These are phyloP conservation scores for Elysia crispata DNA, from an alignment of 2,888 invertebrate genomes.

Conservation along the genomic window DNA sequence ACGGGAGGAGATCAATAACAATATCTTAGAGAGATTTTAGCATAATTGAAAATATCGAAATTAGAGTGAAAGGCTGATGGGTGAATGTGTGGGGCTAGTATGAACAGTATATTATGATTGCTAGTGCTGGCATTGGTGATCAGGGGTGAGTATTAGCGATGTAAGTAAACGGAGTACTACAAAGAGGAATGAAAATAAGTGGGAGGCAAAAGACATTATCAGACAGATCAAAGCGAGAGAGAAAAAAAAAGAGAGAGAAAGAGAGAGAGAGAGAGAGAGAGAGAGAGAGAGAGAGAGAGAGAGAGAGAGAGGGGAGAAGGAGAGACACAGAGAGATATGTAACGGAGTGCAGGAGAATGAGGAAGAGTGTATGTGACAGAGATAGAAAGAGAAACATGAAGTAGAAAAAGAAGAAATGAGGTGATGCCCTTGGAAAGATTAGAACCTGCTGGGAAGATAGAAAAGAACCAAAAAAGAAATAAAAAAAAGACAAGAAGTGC, in stretches of 20 bases:
- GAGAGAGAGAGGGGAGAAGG: neutral
- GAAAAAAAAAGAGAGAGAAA: neutral
- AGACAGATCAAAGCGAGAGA: slow-evolving; percentile 2
- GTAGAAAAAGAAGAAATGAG: neutral
- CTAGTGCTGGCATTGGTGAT: no score
- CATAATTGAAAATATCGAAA: no score
- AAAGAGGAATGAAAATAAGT: slow-evolving; percentile 13
- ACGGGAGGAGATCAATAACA: no score
- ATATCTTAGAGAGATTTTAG: no score
- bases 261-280: neutral
- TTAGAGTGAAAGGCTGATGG: no score
- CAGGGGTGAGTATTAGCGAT: no score
- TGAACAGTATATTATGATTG: no score
- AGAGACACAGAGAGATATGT: neutral
- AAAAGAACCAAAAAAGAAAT: neutral
- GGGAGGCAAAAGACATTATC: neutral
- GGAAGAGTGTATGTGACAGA: neutral
- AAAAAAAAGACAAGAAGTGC: neutral
- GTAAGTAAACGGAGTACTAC: neutral
- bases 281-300: neutral
- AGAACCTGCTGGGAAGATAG: neutral
- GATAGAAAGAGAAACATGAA: neutral
- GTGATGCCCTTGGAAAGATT: neutral
- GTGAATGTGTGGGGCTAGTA: no score
- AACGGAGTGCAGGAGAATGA: neutral